Base-by-base conservation (phyloP, 2,888 invertebrate genomes). In the Didymodactylos carnosus region DNA sequence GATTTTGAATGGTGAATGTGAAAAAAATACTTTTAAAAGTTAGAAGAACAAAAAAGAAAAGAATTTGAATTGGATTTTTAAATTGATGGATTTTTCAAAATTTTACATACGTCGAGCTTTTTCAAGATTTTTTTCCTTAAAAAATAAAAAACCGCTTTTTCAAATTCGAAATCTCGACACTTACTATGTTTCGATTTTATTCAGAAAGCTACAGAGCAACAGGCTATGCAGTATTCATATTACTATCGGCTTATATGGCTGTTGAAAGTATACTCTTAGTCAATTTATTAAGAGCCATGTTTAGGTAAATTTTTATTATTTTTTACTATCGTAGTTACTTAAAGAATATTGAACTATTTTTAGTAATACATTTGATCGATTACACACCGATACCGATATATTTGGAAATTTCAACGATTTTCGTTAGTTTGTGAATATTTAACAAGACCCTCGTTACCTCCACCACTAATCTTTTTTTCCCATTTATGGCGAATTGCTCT, bases 331-430 rank as follows among this genome's bases (percentile, higher is more conserved):
- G n/a, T n/a, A n/a, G n/a, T 4, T 19, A 43, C 14, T 13, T 19
- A 43, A 4, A 19, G 14, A 6, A 19, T 43, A 43, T 43, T 7
- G 4, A 19, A 23, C 2, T 19, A 10, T 23, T 16, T 35, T n/a
- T 35, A 75, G 73, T 70, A 75, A 73, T 71, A 72, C 71, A 23
- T 76, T 71, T 39, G 29, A 62, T 46, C 69, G 75, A 25, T 53
- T 72, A 16, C 71, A 82, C 74, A 81, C 79, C 19, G 80, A 81
- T 73, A 80, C 82, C 10, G 81, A 82, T 76, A 78, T 75, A 79
- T 80, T 49, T 83, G 83, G 83, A 78, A 79, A 73, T 82, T 80
- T 77, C 81, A 81, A 77, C 79, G 82, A 8, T 82, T 81, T 77
- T 77, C 77, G 41, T 77, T 82, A 53, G 80, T 82, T 40, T 77